Percentiles rank a stretch among this genome's conserved stretches.
Conservation (phyloP, 2,113 vertebrate species). For the Sander vitreus region DNA sequence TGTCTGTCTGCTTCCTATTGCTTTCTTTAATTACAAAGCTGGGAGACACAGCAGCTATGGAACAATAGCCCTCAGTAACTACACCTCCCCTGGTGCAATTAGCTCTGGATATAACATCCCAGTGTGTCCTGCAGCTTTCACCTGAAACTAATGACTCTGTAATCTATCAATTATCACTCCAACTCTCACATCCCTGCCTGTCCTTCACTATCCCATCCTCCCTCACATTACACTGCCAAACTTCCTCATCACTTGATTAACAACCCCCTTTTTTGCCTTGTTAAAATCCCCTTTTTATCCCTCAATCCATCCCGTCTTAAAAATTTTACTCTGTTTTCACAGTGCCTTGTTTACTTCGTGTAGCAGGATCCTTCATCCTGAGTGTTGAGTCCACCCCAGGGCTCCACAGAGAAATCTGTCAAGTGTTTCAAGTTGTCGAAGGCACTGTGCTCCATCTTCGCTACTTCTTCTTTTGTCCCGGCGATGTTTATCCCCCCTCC, state of each 20-base stretch:
- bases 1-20: slow-evolving; percentile 67
- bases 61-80: slow-evolving; percentile 46
- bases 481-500: slow-evolving; percentile 15
- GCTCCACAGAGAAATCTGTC: slow-evolving; percentile 50
- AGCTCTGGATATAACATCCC: slow-evolving; percentile 50
- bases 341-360: slow-evolving; percentile 74
- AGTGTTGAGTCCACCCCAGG: slow-evolving; percentile 47
- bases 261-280: not conserved
- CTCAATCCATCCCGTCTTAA: slow-evolving; percentile 33
- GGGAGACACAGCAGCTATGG: slow-evolving; percentile 42
- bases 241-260: slow-evolving; percentile 66
- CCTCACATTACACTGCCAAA: slow-evolving; percentile 15
- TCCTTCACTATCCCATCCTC: slow-evolving; percentile 10
- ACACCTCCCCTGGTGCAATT: slow-evolving; percentile 62
- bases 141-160: slow-evolving; percentile 69
- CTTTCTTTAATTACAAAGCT: slow-evolving; percentile 74
- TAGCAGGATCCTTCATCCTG: slow-evolving; percentile 58
- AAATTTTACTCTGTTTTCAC: slow-evolving; percentile 56
- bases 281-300: slow-evolving; percentile 26
- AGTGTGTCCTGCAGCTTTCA: slow-evolving; percentile 56
- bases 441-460: slow-evolving; percentile 46
- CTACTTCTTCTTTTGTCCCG: slow-evolving; percentile 20
- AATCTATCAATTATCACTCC: slow-evolving; percentile 74
- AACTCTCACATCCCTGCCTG: slow-evolving; percentile 25
- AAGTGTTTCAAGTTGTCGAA: slow-evolving; percentile 54